Evolutionary conservation across 2,113 vertebrate species (phyloP).

Genomic region (Sander lucioperca): DNA sequence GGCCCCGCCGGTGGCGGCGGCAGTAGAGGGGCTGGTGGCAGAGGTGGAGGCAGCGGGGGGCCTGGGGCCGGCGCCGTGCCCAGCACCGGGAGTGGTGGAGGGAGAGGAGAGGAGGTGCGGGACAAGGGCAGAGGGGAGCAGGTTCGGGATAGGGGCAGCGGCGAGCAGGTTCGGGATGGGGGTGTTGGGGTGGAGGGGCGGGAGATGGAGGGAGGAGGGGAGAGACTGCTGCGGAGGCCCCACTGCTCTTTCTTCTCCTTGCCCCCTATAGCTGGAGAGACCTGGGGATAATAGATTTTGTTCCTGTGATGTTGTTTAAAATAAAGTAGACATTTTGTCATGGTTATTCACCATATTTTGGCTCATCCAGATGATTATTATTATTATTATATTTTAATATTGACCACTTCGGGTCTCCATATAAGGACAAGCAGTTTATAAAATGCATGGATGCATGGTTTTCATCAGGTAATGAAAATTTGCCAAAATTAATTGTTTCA

Average conservation of each 20-base stretch:
- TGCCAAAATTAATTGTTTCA: not conserved
- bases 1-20: conserved; percentile 41
- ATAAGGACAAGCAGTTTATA: not conserved
- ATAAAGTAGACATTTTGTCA: not conserved
- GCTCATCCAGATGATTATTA: not conserved
- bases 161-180: conserved; percentile 72
- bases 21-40: conserved; percentile 52
- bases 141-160: conserved; percentile 70
- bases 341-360: not conserved
- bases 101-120: conserved; percentile 73
- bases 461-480: not conserved
- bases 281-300: conserved; percentile 56
- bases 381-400: not conserved
- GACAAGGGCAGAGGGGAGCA: conserved; percentile 80
- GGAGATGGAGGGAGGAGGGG: conserved; percentile 77
- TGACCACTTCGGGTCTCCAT: not conserved
- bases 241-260: conserved; percentile 82
- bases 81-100: conserved; percentile 75
- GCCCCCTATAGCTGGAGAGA: conserved; percentile 59
- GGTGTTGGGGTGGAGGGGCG: conserved; percentile 75
- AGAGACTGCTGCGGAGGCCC: conserved; percentile 81
- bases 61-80: conserved; percentile 65
- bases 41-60: conserved; percentile 63
- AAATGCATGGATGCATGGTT: not conserved
- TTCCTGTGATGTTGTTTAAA: not conserved